Percentiles rank a stretch among this genome's conserved stretches.
phyloP scores from a whole-genome alignment of 2,113 vertebrate species.

The Ammodytes dubius region DNA sequence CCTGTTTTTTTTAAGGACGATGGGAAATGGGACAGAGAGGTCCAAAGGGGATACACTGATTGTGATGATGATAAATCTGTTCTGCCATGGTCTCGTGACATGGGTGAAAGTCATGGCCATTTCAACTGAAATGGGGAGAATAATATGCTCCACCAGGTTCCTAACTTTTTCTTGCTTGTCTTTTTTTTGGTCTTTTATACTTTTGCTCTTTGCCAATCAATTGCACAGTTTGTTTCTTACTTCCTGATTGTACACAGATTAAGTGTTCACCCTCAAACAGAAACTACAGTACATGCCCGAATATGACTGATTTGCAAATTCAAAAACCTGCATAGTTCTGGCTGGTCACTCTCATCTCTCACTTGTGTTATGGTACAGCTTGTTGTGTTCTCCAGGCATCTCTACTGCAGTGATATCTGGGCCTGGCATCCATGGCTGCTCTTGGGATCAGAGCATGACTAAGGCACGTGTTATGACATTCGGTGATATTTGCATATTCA shows the following conservation, averaged over 20 bases:
- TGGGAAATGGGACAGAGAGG: constrained; percentile 27
- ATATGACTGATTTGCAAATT: constrained; percentile 6
- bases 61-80: constrained; percentile 52
- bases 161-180: constrained; percentile 10
- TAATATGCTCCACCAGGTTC: constrained; percentile 21
- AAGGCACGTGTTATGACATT: constrained; percentile 78
- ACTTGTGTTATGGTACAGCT: constrained; percentile 19
- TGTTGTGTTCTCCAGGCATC: constrained; percentile 46
- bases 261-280: background rate
- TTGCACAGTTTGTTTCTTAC: background rate
- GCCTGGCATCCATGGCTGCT: constrained; percentile 44
- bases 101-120: constrained; percentile 17
- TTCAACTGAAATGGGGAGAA: background rate
- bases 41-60: constrained; percentile 36
- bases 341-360: constrained; percentile 39
- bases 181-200: background rate
- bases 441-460: constrained; percentile 69
- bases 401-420: constrained; percentile 40
- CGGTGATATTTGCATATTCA: constrained; percentile 80
- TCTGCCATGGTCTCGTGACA: constrained; percentile 38
- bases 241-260: background rate
- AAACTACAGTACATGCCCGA: background rate
- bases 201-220: constrained; percentile 7
- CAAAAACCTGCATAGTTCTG: constrained; percentile 39
- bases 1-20: constrained; percentile 11